Percentiles rank a stretch among this genome's conserved stretches.
Conservation (phyloP, 1,140 invertebrate genomes). For the Gerris buenoi region DNA sequence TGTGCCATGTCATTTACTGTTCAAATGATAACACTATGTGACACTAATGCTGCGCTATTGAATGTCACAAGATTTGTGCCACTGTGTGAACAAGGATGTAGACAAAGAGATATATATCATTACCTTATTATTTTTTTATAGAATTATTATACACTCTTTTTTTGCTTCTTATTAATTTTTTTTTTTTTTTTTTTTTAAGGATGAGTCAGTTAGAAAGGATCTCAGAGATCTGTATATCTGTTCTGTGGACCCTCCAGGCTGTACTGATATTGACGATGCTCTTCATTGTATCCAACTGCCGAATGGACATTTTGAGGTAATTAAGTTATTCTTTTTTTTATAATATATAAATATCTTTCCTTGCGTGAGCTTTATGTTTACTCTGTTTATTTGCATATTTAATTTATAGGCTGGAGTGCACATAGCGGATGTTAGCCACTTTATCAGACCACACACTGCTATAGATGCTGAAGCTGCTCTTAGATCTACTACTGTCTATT, state of each 20-base stretch:
- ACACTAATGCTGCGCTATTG: too few species aligned
- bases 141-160: too few species aligned
- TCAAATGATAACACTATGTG: too few species aligned
- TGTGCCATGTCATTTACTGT: too few species aligned
- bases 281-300: conserved; percentile 68
- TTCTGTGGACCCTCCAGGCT: conserved; percentile 96
- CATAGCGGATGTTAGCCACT: conserved; percentile 90
- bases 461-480: conserved; percentile 74
- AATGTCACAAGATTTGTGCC: too few species aligned
- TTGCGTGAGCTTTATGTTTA: neutral
- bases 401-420: conserved; percentile 63
- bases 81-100: too few species aligned
- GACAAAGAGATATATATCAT: too few species aligned
- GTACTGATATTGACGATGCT: conserved; percentile 98
- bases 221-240: conserved; percentile 75
- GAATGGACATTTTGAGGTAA: conserved; percentile 61
- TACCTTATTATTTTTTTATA: too few species aligned
- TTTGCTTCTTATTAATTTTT: too few species aligned
- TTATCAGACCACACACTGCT: conserved; percentile 73
- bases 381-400: too few species aligned
- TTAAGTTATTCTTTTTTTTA: too few species aligned
- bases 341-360: neutral
- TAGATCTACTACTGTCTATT: conserved; percentile 76
- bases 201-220: conserved; percentile 63
- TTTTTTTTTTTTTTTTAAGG: too few species aligned